A percentile compares a stretch with the other conserved stretches of the same genome.
Evolutionary conservation across 2,113 vertebrate species (phyloP).

Genomic region (Eolophus roseicapilla): DNA sequence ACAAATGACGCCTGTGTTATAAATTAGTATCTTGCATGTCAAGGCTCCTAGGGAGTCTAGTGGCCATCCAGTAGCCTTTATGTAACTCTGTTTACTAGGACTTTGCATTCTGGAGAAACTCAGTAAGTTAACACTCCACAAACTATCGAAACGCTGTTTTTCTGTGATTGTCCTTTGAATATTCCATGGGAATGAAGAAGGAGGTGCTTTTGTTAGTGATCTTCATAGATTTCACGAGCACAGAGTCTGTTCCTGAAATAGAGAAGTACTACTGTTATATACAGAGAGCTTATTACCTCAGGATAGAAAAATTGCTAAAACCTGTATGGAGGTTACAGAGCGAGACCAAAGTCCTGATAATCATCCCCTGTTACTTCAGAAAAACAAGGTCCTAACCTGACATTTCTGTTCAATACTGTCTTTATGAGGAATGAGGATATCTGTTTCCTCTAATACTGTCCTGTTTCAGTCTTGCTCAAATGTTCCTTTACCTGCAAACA

Average conservation of each 20-base stretch:
- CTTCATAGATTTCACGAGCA: not conserved
- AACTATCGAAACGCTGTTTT: not conserved
- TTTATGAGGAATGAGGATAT: not conserved
- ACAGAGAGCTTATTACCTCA: not conserved
- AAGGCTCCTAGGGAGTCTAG: not conserved
- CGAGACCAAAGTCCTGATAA: not conserved
- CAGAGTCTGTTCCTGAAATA: not conserved
- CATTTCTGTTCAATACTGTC: not conserved
- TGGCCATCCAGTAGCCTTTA: not conserved
- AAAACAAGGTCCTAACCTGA: not conserved
- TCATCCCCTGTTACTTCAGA: not conserved
- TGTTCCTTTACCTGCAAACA: not conserved
- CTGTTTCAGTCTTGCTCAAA: not conserved
- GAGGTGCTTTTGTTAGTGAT: not conserved
- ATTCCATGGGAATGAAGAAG: not conserved
- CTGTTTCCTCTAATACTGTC: not conserved
- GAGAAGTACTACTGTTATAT: not conserved
- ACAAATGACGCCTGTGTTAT: not conserved
- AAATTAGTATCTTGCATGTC: not conserved
- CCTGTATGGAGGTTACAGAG: not conserved
- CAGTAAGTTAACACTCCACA: not conserved
- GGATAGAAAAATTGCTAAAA: not conserved
- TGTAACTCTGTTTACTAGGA: not conserved
- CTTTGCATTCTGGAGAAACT: not conserved
- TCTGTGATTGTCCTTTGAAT: not conserved